A percentile compares a stretch with the other conserved stretches of the same genome.
Evolutionary conservation across 2,888 invertebrate genomes (phyloP).

Genomic region (Epsilonema sp.): DNA sequence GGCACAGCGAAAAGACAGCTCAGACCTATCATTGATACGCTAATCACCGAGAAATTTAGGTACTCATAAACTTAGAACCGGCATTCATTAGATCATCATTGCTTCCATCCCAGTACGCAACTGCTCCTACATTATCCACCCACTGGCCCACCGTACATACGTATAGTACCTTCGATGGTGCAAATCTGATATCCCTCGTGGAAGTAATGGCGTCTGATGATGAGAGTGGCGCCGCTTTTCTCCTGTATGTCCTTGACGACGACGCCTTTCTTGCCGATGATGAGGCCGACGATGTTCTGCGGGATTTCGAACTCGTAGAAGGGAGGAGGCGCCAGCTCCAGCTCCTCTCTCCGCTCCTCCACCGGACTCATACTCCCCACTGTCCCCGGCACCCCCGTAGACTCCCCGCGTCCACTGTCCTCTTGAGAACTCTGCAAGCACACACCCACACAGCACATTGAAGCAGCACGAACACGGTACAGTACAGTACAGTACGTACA

Average conservation of each 20-base stretch:
- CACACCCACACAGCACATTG: no score
- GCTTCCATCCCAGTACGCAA: no score
- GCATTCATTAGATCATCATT: no score
- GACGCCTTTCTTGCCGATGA: slow-evolving; percentile 26
- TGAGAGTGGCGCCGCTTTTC: slow-evolving; percentile 3
- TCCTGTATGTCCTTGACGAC: slow-evolving; percentile 17
- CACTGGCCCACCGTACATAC: no score
- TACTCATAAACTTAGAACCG: no score
- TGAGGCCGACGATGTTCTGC: slow-evolving; percentile 25
- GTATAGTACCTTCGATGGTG: slow-evolving; percentile 16
- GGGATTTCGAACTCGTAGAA: slow-evolving; percentile 29
- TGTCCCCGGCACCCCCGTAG: not conserved
- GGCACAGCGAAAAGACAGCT: no score
- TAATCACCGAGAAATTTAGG: no score
- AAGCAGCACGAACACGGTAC: no score
- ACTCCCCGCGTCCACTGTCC: slow-evolving; percentile 9
- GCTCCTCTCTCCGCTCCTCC: not conserved
- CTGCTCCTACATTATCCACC: no score
- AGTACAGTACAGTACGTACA: no score
- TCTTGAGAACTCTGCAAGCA: slow-evolving; percentile 4
- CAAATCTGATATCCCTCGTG: slow-evolving; percentile 19
- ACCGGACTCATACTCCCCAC: slow-evolving; percentile 4
- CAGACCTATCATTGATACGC: no score
- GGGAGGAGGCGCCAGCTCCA: slow-evolving; percentile 13
- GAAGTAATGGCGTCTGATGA: slow-evolving; percentile 5